A percentile compares a stretch with the other conserved stretches of the same genome.
phyloP scores from a whole-genome alignment of 23 tunicate species.

The Botrylloides violaceus region DNA sequence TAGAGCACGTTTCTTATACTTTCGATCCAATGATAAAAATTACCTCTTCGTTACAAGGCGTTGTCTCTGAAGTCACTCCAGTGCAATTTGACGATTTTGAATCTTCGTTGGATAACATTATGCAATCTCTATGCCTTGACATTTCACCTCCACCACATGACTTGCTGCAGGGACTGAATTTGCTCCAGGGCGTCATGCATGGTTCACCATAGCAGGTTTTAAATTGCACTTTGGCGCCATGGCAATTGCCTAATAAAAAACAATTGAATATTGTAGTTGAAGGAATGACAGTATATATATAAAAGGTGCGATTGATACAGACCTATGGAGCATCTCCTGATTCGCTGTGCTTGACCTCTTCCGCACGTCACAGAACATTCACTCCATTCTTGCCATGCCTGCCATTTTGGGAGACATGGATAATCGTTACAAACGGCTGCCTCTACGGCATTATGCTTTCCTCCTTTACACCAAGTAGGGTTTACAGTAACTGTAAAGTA shows the following conservation, averaged over 20 bases:
- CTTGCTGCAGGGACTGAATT: conserved; percentile 11
- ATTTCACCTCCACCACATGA: conserved; percentile 19
- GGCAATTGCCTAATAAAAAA: conserved; percentile 5
- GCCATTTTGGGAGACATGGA: conserved; percentile 25
- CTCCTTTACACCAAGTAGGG: conserved; percentile 17
- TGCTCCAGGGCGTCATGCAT: conserved; percentile 20
- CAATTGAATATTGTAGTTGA: neutral
- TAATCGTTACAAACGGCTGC: conserved; percentile 14
- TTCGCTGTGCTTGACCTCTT: conserved; percentile 8
- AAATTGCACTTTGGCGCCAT: conserved; percentile 4
- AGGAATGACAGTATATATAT: neutral
- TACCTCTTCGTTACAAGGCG: neutral
- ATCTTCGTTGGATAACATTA: neutral
- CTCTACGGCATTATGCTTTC: neutral
- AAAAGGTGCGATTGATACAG: too few species aligned
- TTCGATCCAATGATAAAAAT: too few species aligned
- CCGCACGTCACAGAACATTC: conserved; percentile 40
- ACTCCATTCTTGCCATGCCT: conserved; percentile 28
- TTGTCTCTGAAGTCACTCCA: too few species aligned
- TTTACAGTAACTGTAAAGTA: neutral
- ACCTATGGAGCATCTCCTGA: neutral
- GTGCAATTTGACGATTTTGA: too few species aligned
- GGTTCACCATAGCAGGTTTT: conserved; percentile 4
- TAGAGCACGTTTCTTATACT: too few species aligned
- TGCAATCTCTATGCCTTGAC: neutral